phyloP scores from a whole-genome alignment of 2,113 vertebrate species.

The Callocephalon fimbriatum region DNA sequence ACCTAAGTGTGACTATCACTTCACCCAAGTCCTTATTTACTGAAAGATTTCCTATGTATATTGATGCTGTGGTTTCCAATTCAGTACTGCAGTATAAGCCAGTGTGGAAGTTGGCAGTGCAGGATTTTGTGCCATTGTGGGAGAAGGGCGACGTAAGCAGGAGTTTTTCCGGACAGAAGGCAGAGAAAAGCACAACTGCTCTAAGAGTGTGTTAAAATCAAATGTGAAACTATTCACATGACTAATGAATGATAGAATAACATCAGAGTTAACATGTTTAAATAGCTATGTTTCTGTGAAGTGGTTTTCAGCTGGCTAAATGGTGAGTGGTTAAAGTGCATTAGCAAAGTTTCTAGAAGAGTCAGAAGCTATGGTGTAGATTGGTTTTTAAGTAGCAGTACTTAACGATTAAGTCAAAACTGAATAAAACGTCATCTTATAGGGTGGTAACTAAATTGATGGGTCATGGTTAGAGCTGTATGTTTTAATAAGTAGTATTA shows the following conservation, averaged over 20 bases:
- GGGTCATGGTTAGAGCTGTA: not conserved
- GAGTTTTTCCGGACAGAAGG: not conserved
- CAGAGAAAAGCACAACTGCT: not conserved
- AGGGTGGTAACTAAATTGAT: not conserved
- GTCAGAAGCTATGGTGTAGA: not conserved
- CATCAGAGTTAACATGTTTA: not conserved
- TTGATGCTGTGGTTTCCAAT: not conserved
- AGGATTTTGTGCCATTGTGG: not conserved
- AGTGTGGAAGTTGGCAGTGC: not conserved
- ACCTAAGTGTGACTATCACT: not conserved
- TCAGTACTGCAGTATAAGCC: not conserved
- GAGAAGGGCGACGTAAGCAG: rapidly evolving
- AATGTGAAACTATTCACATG: rapidly evolving
- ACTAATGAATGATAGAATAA: not conserved
- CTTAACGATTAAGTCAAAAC: not conserved
- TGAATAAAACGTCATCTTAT: not conserved
- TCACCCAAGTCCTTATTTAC: not conserved
- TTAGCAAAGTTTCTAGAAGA: not conserved
- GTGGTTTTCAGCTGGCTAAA: not conserved
- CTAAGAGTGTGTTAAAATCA: not conserved
- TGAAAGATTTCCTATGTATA: not conserved
- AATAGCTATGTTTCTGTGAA: not conserved
- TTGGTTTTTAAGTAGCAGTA: not conserved
- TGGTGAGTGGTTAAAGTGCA: not conserved
- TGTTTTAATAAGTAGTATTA: not conserved